These are phyloP conservation scores for Tipula lateralis DNA, from an alignment of 2,888 invertebrate genomes.

Conservation along the genomic window DNA sequence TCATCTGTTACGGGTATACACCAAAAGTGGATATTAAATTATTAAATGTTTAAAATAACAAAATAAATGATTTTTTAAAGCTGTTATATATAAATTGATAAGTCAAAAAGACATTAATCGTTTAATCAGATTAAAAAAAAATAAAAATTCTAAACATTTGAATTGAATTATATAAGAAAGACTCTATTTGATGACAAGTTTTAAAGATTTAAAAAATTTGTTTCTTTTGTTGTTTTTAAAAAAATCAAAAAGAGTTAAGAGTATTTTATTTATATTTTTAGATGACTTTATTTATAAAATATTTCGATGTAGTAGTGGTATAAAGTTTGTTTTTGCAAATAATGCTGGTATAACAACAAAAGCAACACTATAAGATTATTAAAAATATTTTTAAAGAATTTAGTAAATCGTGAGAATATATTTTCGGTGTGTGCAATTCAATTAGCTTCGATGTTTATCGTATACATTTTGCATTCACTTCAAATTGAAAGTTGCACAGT, in stretches of 20 bases:
- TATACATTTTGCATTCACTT: not conserved
- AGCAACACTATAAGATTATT: not conserved
- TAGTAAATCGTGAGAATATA: not conserved
- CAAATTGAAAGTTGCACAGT: not conserved
- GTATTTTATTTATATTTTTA: not conserved
- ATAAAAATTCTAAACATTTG: conserved; percentile 12
- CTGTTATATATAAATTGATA: conserved; percentile 33
- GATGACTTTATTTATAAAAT: conserved; percentile 2
- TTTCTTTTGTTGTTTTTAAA: not conserved
- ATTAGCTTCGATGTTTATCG: not conserved
- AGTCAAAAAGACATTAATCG: conserved; percentile 37
- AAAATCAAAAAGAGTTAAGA: not conserved
- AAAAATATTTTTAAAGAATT: not conserved
- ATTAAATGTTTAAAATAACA: not conserved
- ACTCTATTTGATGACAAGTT: conserved; percentile 25
- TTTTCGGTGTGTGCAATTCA: not conserved
- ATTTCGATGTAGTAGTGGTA: not conserved
- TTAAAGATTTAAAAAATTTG: conserved; percentile 26
- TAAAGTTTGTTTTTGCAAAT: not conserved
- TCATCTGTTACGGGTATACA: not conserved
- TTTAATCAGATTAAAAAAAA: conserved; percentile 36
- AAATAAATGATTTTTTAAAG: not conserved
- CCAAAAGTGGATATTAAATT: not conserved
- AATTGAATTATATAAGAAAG: conserved; percentile 26
- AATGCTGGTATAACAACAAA: not conserved